A percentile compares a stretch with the other conserved stretches of the same genome.
These are phyloP conservation scores for Megamerina dolium DNA, from an alignment of 2,888 invertebrate genomes.

Conservation along the genomic window DNA sequence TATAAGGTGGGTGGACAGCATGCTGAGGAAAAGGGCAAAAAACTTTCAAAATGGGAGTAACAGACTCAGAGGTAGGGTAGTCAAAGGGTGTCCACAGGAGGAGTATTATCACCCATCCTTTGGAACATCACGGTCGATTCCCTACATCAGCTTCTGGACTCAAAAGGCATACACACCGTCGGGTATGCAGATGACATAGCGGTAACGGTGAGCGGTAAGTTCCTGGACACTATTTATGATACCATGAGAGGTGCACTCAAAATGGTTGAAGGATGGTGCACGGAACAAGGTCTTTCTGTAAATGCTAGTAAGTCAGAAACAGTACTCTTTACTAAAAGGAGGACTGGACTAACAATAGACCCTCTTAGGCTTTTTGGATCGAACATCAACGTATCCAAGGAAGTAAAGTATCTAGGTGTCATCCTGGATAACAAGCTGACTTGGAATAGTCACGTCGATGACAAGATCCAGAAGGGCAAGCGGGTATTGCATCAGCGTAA, in stretches of 20 bases:
- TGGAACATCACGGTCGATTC: slow-evolving; percentile 2
- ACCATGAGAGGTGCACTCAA: not conserved
- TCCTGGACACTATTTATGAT: not conserved
- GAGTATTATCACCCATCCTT: slow-evolving; percentile 1
- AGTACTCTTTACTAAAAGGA: not conserved
- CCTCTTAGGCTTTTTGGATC: slow-evolving; percentile 3
- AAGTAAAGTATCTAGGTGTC: slow-evolving; percentile 1
- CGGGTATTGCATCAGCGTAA: not conserved
- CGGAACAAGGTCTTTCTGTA: slow-evolving; percentile 1
- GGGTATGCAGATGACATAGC: not conserved
- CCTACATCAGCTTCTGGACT: not conserved
- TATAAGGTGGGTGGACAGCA: not conserved
- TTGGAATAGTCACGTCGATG: not conserved
- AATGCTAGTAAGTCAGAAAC: slow-evolving; percentile 3
- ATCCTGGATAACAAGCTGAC: slow-evolving; percentile 1
- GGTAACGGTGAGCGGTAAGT: slow-evolving; percentile 3
- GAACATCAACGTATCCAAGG: not conserved
- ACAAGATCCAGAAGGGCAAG: not conserved
- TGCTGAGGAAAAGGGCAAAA: not conserved
- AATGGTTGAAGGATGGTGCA: not conserved
- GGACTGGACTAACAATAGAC: not conserved
- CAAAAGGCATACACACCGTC: not conserved
- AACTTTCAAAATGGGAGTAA: too few species aligned
- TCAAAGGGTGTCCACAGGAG: slow-evolving; percentile 1
- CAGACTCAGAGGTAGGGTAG: slow-evolving; percentile 1